phyloP scores from a whole-genome alignment of 2,797 vertebrate species.

The Rhinella marina region DNA sequence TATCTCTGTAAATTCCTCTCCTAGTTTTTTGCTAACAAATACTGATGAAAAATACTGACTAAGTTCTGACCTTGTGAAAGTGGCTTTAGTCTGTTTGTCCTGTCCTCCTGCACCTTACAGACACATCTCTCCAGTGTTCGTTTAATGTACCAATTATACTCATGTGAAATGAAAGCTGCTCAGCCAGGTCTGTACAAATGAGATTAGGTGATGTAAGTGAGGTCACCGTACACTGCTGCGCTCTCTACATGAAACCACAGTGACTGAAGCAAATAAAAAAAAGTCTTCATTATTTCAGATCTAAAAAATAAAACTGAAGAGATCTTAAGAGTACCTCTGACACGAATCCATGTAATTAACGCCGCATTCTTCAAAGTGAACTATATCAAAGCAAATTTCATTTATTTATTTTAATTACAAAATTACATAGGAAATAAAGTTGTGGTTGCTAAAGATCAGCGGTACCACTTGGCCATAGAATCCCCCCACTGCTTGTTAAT shows the following conservation, averaged over 20 bases:
- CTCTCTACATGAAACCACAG: conserved; percentile 32
- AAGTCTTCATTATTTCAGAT: conserved; percentile 49
- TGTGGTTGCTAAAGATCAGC: not conserved
- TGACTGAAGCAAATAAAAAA: conserved; percentile 16
- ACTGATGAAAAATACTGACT: no score
- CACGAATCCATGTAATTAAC: conserved; percentile 41
- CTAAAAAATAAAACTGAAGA: conserved; percentile 11
- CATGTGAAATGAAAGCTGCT: conserved; percentile 28
- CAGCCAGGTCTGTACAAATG: conserved; percentile 48
- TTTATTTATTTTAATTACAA: conserved; percentile 26
- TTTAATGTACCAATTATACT: conserved; percentile 23
- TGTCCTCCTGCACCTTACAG: no score
- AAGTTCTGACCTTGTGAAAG: no score
- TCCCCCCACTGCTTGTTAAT: not conserved
- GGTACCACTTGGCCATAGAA: not conserved
- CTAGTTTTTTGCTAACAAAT: no score
- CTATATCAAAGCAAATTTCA: conserved; percentile 47
- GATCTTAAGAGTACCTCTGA: conserved; percentile 44
- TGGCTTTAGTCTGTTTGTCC: no score
- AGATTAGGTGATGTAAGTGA: conserved; percentile 26
- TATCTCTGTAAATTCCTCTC: no score
- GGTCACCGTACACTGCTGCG: conserved; percentile 27
- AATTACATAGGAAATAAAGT: conserved; percentile 24
- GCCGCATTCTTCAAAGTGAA: conserved; percentile 35
- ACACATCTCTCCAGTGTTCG: not conserved